These are phyloP conservation scores for Epicauta chinensis DNA, from an alignment of 1,140 invertebrate genomes.

Conservation along the genomic window DNA sequence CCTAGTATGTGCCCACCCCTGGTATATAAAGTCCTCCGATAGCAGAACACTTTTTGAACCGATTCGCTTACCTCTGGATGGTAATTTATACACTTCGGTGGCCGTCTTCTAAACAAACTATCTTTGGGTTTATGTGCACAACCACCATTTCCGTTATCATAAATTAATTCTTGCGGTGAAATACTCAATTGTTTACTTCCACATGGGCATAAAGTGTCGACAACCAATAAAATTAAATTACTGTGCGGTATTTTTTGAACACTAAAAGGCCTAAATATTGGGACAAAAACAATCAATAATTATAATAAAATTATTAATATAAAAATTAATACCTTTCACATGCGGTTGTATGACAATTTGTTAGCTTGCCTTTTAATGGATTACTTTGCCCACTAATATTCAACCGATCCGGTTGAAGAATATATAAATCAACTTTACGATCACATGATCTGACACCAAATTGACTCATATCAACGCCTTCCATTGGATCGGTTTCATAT, in stretches of 20 bases:
- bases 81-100: constrained; percentile 78
- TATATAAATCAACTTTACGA: constrained; percentile 80
- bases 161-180: constrained; percentile 63
- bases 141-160: constrained; percentile 37
- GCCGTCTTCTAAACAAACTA: constrained; percentile 53
- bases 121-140: constrained; percentile 39
- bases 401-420: constrained; percentile 71
- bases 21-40: no score
- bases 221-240: constrained; percentile 82
- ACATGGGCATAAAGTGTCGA: constrained; percentile 84
- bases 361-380: constrained; percentile 80
- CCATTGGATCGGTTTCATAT: constrained; percentile 43
- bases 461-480: constrained; percentile 43
- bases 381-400: constrained; percentile 70
- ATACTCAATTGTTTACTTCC: constrained; percentile 77
- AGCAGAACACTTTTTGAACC: no score
- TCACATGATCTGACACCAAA: constrained; percentile 66
- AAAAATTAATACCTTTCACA: constrained; percentile 71
- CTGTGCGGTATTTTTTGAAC: constrained; percentile 89
- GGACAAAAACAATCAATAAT: neutral
- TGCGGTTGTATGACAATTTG: constrained; percentile 81
- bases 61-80: constrained; percentile 68
- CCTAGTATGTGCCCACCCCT: no score
- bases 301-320: neutral
- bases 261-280: constrained; percentile 70